A percentile compares a stretch with the other conserved stretches of the same genome.
Conservation (phyloP, 2,888 invertebrate genomes). For the Autographa gamma region DNA sequence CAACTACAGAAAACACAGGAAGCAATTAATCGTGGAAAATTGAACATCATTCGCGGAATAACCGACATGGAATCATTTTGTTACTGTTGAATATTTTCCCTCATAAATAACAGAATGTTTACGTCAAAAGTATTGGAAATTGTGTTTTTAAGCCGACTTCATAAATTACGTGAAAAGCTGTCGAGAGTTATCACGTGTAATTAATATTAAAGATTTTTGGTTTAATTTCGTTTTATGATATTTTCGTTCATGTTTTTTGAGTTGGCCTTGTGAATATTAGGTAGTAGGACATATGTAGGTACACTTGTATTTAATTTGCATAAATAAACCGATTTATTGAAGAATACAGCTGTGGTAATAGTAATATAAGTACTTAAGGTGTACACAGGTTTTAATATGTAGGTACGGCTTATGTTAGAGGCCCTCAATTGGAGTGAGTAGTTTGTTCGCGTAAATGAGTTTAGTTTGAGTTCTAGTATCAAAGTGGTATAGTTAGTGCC, state of each 20-base stretch:
- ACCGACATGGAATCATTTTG: constrained; percentile 1
- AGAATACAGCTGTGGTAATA: too few species aligned
- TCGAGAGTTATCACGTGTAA: background rate
- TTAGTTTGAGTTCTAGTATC: too few species aligned
- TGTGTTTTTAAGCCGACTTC: constrained; percentile 3
- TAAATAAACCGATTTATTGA: background rate
- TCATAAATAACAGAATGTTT: background rate
- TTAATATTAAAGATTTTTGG: background rate
- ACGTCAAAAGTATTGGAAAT: constrained; percentile 8
- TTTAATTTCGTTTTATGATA: background rate
- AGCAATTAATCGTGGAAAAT: background rate
- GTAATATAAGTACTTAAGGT: too few species aligned
- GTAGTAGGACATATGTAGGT: background rate
- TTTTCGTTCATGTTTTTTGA: background rate
- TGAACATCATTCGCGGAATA: background rate
- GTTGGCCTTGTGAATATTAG: background rate
- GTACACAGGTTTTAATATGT: too few species aligned
- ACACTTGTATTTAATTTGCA: background rate
- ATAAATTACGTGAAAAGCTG: constrained; percentile 3
- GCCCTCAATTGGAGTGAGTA: too few species aligned
- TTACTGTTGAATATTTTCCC: constrained; percentile 2
- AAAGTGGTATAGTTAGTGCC: too few species aligned
- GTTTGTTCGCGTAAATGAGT: too few species aligned
- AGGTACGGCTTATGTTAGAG: too few species aligned
- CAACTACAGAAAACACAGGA: background rate